Evolutionary conservation across 2,888 invertebrate species (phyloP).

Genomic region (Aspidiotus rigidus): DNA sequence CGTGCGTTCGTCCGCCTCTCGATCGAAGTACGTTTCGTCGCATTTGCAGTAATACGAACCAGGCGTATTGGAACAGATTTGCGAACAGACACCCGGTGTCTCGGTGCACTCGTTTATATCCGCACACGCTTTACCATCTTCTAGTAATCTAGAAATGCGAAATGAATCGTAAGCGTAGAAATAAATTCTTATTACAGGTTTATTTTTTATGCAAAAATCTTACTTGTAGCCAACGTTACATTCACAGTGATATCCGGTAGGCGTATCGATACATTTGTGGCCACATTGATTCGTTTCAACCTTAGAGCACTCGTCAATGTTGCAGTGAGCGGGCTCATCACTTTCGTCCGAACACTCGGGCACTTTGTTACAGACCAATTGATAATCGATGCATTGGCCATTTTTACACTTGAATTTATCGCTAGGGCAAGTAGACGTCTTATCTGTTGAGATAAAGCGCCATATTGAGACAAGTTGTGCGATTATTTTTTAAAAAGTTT

Average conservation of each 20-base stretch:
- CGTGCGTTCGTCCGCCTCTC: constrained; percentile 71
- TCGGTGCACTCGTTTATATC: constrained; percentile 87
- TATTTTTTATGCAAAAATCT: constrained; percentile 39
- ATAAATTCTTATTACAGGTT: too few relatives aligned
- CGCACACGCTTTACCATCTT: constrained; percentile 83
- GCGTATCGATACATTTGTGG: constrained; percentile 88
- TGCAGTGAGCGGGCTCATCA: constrained; percentile 87
- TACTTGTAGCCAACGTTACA: constrained; percentile 86
- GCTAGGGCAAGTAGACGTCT: constrained; percentile 64
- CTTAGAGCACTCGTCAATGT: constrained; percentile 89
- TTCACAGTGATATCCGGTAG: constrained; percentile 89
- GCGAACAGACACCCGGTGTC: constrained; percentile 82
- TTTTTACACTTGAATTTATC: constrained; percentile 72
- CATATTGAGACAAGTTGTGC: too few relatives aligned
- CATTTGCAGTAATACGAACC: constrained; percentile 95
- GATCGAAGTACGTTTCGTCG: constrained; percentile 79
- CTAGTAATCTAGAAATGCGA: constrained; percentile 50
- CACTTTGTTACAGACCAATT: constrained; percentile 80
- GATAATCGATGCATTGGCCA: constrained; percentile 74
- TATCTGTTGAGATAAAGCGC: constrained; percentile 44
- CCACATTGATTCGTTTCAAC: constrained; percentile 88
- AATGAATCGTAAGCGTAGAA: not conserved
- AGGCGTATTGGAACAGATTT: constrained; percentile 89
- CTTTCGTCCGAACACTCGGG: constrained; percentile 79
- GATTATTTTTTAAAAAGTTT: not conserved